A percentile compares a stretch with the other conserved stretches of the same genome.
Conservation (phyloP, 2,113 vertebrate species). For the Ammodramus savannarum region DNA sequence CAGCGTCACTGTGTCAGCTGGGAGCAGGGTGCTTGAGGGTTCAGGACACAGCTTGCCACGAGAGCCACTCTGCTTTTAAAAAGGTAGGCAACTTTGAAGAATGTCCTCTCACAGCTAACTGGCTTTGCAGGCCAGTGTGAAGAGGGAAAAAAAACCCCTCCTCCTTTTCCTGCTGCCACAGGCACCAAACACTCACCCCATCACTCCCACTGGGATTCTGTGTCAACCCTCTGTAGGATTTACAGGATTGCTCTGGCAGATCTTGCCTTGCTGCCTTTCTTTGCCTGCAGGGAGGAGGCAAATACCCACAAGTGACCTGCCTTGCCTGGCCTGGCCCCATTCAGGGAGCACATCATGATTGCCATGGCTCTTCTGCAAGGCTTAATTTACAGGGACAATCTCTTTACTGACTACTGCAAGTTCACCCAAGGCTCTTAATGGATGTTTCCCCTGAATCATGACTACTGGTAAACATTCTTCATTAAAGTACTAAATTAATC, state of each 20-base stretch:
- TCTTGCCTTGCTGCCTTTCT: background rate
- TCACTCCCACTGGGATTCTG: background rate
- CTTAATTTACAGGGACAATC: background rate
- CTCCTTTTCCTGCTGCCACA: background rate
- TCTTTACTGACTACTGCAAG: background rate
- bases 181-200: background rate
- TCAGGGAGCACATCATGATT: fast-evolving
- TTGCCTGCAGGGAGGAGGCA: background rate
- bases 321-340: background rate
- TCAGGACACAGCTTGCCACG: fast-evolving
- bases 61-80: background rate
- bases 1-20: fast-evolving
- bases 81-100: background rate
- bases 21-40: background rate
- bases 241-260: background rate
- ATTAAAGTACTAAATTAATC: constrained; percentile 30
- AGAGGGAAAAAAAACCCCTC: background rate
- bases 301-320: background rate
- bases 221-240: background rate
- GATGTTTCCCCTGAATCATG: background rate
- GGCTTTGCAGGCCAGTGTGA: background rate
- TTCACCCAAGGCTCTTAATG: background rate
- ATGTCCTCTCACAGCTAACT: background rate
- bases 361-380: background rate
- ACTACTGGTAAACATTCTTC: constrained; percentile 22